phyloP scores from a whole-genome alignment of 2,113 vertebrate species.

The Euleptes europaea region DNA sequence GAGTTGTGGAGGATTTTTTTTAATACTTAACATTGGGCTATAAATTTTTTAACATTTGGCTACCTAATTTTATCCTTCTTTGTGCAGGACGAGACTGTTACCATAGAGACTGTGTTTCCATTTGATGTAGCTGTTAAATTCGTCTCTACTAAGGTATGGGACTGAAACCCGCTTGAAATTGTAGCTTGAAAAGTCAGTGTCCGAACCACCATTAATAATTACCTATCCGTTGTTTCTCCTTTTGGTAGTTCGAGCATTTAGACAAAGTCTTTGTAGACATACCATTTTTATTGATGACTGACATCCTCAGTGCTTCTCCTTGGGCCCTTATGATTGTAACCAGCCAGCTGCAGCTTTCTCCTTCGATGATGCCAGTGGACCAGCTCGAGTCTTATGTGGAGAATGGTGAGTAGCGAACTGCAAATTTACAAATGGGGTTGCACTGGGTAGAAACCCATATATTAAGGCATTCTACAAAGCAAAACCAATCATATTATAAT shows the following conservation, averaged over 20 bases:
- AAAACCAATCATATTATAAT: background rate
- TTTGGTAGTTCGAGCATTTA: conserved; percentile 87
- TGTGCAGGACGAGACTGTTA: conserved; percentile 91
- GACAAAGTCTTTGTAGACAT: conserved; percentile 89
- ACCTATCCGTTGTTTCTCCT: conserved; percentile 39
- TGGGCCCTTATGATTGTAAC: conserved; percentile 88
- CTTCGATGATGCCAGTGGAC: conserved; percentile 82
- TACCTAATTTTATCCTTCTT: background rate
- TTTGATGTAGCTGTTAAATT: conserved; percentile 95
- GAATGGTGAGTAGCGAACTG: conserved; percentile 72
- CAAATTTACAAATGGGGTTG: background rate
- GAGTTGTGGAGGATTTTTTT: background rate
- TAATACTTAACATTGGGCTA: background rate
- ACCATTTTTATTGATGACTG: conserved; percentile 92
- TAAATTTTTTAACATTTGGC: background rate
- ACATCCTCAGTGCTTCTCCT: conserved; percentile 89
- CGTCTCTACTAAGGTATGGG: conserved; percentile 90
- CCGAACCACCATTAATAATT: conserved; percentile 15
- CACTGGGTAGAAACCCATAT: background rate
- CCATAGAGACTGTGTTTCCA: conserved; percentile 93
- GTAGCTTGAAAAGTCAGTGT: background rate
- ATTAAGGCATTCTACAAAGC: background rate
- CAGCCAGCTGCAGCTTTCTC: conserved; percentile 85
- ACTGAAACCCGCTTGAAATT: background rate
- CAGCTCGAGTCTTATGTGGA: conserved; percentile 86